Percentiles rank a stretch among this genome's conserved stretches.
Conservation (phyloP, 2,797 vertebrate genomes). For the Peromyscus aztecus region DNA sequence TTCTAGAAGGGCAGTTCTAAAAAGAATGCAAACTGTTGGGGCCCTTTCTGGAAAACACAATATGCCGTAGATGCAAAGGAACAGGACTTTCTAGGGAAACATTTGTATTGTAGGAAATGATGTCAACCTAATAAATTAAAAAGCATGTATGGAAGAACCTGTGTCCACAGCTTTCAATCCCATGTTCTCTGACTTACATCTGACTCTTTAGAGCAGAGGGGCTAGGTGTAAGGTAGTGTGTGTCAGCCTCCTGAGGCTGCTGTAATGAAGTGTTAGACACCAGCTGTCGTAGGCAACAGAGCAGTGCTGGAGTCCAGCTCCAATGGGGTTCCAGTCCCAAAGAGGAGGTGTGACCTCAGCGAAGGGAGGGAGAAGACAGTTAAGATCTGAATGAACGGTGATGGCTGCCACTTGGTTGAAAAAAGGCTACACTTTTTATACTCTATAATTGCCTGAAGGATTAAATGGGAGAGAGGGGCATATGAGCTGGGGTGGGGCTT, state of each 20-base stretch:
- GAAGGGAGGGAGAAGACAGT: not conserved
- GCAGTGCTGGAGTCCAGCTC: not conserved
- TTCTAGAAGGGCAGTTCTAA: not conserved
- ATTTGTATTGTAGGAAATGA: conserved; percentile 51
- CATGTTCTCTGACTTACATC: not conserved
- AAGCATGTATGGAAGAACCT: not conserved
- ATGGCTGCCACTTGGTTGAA: not conserved
- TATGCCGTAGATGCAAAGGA: not conserved
- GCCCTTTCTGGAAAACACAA: not conserved
- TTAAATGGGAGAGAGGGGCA: not conserved
- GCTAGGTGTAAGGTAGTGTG: fast-evolving
- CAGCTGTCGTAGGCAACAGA: not conserved
- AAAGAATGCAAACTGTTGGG: not conserved
- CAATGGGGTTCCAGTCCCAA: not conserved
- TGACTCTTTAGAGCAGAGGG: not conserved
- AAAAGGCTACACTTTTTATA: not conserved
- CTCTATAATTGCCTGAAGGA: not conserved
- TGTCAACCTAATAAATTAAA: not conserved
- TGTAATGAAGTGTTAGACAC: not conserved
- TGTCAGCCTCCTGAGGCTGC: not conserved
- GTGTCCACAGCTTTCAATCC: not conserved
- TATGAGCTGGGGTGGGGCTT: not conserved
- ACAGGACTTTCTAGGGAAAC: not conserved
- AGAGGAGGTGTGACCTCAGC: not conserved
- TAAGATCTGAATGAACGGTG: not conserved